phyloP scores from a whole-genome alignment of 2,888 invertebrate species.

The Argyresthia albistria region DNA sequence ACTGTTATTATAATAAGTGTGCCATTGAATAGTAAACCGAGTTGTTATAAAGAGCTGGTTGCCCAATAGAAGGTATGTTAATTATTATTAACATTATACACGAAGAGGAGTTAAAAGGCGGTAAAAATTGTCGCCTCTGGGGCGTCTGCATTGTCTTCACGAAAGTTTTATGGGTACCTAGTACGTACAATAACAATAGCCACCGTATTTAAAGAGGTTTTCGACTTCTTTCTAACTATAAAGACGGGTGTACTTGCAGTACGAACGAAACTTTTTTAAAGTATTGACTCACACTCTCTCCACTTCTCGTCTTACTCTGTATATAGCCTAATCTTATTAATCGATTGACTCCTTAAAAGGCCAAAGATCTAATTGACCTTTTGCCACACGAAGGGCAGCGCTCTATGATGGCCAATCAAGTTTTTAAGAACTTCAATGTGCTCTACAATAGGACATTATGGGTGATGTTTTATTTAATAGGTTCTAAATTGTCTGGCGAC shows the following conservation, averaged over 20 bases:
- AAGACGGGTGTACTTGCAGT: too few species aligned
- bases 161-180: too few species aligned
- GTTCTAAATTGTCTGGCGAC: not conserved
- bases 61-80: not conserved
- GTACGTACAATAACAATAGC: too few species aligned
- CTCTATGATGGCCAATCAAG: conserved; percentile 33
- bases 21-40: not conserved
- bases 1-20: not conserved
- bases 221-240: not conserved
- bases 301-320: too few species aligned
- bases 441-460: not conserved
- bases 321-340: not conserved
- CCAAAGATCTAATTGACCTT: conserved; percentile 49
- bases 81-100: not conserved
- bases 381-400: conserved; percentile 44
- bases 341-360: not conserved
- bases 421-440: conserved; percentile 7
- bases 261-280: too few species aligned
- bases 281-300: too few species aligned
- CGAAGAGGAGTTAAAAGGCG: not conserved
- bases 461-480: not conserved
- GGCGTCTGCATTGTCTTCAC: too few species aligned
- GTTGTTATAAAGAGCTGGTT: not conserved
- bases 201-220: not conserved
- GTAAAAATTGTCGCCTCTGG: not conserved